Evolutionary conservation across 2,888 invertebrate genomes (phyloP).

Genomic region (Idaea aversata): DNA sequence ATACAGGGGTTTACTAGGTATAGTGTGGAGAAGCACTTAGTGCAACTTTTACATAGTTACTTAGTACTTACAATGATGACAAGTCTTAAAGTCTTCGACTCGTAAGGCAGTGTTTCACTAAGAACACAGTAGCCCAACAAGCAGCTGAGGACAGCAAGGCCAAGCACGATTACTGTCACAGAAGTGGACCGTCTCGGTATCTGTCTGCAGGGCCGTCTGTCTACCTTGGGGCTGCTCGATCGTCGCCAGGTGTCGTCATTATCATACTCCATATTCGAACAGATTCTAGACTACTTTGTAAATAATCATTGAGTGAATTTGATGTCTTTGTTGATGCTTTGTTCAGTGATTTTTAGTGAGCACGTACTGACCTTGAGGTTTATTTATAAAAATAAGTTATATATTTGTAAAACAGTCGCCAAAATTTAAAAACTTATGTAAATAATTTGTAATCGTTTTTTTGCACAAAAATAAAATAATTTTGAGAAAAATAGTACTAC

Average conservation of each 20-base stretch:
- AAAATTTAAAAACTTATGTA: neutral
- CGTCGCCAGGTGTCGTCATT: constrained; percentile 70
- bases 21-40: neutral
- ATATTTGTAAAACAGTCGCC: neutral
- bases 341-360: neutral
- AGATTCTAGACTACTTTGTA: neutral
- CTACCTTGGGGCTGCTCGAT: constrained; percentile 48
- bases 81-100: constrained; percentile 68
- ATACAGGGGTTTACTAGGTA: no score
- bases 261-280: constrained; percentile 59
- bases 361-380: neutral
- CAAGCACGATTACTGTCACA: constrained; percentile 65
- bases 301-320: neutral
- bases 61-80: constrained; percentile 62
- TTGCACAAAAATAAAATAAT: neutral
- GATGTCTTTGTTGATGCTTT: neutral
- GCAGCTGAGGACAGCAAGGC: constrained; percentile 70
- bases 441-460: neutral
- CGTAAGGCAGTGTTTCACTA: constrained; percentile 70
- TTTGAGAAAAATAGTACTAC: neutral
- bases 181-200: constrained; percentile 63
- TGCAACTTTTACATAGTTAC: neutral
- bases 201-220: constrained; percentile 50
- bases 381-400: neutral
- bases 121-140: constrained; percentile 73